Percentiles rank a stretch among this genome's conserved stretches.
phyloP scores from a whole-genome alignment of 2,888 invertebrate species.

The Phyto melanocephala region DNA sequence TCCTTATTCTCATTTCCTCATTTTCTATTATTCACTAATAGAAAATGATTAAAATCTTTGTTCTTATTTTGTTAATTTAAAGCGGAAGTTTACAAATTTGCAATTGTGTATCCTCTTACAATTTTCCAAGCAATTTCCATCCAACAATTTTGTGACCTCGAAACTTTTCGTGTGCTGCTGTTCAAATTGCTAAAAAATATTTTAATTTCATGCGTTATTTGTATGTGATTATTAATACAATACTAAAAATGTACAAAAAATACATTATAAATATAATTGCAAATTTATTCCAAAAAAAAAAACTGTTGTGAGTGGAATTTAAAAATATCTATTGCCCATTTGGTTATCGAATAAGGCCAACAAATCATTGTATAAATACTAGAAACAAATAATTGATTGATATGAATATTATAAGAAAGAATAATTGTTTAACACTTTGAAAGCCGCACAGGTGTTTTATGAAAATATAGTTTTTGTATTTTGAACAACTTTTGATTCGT shows the following conservation, averaged over 20 bases:
- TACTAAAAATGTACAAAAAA: background rate
- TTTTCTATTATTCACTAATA: too few species aligned
- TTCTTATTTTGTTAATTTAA: conserved; percentile 1
- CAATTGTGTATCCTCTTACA: conserved; percentile 20
- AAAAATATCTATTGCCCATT: conserved; percentile 54
- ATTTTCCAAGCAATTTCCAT: conserved; percentile 18
- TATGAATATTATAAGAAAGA: background rate
- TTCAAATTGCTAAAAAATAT: conserved; percentile 26
- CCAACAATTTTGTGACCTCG: conserved; percentile 38
- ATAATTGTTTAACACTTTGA: conserved; percentile 30
- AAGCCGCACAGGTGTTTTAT: background rate
- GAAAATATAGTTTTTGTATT: background rate
- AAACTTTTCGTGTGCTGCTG: conserved; percentile 17
- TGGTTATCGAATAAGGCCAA: conserved; percentile 58
- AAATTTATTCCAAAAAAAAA: conserved; percentile 52
- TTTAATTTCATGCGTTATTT: background rate
- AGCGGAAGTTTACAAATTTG: conserved; percentile 39
- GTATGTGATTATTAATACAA: conserved; percentile 8
- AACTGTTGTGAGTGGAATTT: conserved; percentile 54
- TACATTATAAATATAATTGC: conserved; percentile 26
- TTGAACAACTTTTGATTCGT: too few species aligned
- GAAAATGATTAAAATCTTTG: too few species aligned
- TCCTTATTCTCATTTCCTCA: too few species aligned
- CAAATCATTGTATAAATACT: conserved; percentile 27
- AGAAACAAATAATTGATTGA: too few species aligned